Conservation (phyloP, 2,797 vertebrate genomes). For the Dendrocincla tyrannina region DNA sequence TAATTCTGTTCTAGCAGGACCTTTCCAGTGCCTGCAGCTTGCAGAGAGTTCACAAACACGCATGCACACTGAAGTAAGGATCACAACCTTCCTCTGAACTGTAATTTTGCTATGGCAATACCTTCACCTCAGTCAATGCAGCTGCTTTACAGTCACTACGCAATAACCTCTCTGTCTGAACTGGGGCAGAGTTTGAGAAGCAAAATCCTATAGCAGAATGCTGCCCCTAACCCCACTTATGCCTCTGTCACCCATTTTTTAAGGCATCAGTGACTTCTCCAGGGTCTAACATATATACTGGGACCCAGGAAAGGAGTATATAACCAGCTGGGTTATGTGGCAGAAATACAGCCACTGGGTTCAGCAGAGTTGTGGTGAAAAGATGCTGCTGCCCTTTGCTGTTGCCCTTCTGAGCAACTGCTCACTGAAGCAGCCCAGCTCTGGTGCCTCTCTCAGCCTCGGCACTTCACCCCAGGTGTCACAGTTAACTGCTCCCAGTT, state of each 20-base stretch:
- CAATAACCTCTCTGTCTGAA: not conserved
- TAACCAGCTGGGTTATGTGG: not conserved
- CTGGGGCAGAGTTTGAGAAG: not conserved
- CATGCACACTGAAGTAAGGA: not conserved
- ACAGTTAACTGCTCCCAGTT: not conserved
- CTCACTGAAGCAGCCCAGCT: not conserved
- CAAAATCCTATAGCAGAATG: not conserved
- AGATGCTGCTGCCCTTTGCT: not conserved
- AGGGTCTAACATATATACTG: not conserved
- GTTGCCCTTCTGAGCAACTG: not conserved
- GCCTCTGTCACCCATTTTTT: not conserved
- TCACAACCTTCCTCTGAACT: not conserved
- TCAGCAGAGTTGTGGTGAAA: not conserved
- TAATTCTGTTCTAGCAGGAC: not conserved
- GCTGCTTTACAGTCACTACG: not conserved
- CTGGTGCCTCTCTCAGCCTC: fast-evolving
- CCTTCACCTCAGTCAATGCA: not conserved
- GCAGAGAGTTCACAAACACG: not conserved
- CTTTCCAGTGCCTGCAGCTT: not conserved
- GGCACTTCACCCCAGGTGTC: fast-evolving
- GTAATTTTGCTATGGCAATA: not conserved
- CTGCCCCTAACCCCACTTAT: not conserved
- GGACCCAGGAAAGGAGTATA: not conserved
- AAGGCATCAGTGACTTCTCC: not conserved
- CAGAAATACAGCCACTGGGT: not conserved